These are phyloP conservation scores for Patella vulgata DNA, from an alignment of 1,140 invertebrate species.

Conservation along the genomic window DNA sequence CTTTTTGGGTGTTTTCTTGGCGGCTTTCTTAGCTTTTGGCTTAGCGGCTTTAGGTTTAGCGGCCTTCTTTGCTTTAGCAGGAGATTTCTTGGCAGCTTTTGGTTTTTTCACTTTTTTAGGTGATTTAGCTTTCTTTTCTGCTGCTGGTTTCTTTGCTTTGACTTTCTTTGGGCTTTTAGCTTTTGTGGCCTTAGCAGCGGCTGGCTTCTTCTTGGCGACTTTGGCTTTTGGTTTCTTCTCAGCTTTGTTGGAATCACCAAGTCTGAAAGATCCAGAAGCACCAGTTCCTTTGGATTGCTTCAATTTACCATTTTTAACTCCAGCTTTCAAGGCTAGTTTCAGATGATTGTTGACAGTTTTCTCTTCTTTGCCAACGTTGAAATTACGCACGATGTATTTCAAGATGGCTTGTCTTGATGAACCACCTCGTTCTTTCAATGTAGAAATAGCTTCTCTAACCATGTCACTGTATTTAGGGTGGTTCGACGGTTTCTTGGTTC, in stretches of 20 bases:
- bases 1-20: too few relatives aligned
- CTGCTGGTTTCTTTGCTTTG: constrained; percentile 21
- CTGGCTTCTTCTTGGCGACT: constrained; percentile 19
- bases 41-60: constrained; percentile 21
- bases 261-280: constrained; percentile 58
- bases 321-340: constrained; percentile 50
- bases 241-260: constrained; percentile 42
- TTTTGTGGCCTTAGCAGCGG: constrained; percentile 35
- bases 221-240: constrained; percentile 22
- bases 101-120: constrained; percentile 28
- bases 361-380: constrained; percentile 55
- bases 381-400: constrained; percentile 61
- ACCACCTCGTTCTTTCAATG: constrained; percentile 46
- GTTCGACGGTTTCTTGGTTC: constrained; percentile 45
- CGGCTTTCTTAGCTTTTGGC: too few relatives aligned
- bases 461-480: constrained; percentile 49
- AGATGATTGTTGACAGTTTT: constrained; percentile 54
- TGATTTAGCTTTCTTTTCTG: constrained; percentile 22
- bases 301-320: constrained; percentile 49
- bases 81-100: constrained; percentile 15
- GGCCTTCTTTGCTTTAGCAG: constrained; percentile 18
- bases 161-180: constrained; percentile 28
- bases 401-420: constrained; percentile 59
- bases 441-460: constrained; percentile 30
- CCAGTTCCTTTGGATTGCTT: constrained; percentile 59